Base-by-base conservation (phyloP, 1,140 invertebrate genomes). In the Calephelis nemesis region DNA sequence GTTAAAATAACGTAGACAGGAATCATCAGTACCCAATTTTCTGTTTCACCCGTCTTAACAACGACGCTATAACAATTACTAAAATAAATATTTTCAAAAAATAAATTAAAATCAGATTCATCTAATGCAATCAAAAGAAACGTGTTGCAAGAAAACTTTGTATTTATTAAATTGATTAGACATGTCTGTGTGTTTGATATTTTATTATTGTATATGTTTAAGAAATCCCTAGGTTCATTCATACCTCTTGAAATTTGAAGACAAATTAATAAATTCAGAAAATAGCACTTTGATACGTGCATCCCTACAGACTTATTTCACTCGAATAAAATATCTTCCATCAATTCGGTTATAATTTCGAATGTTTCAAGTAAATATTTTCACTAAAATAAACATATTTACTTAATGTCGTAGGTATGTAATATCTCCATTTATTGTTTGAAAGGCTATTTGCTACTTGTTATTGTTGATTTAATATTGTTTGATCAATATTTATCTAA, bases 1-100 rank as follows among this genome's bases (percentile, higher is more conserved):
- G 11, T 39, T n/a, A 15, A 65, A 68, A 70, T 69, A 47, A 76
- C 50, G 10, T 76, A 76, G 0, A 65, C 13, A 11, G 69, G 40
- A 10, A 72, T 47, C 19, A 47, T 42, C 15, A 65, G 10, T 5
- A 48, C 4, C 67, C 66, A 69, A 9, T 40, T 19, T 58, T 69
- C n/a, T 4, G 13, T 58, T 47, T 65, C 8, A 49, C 65, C 52
- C 7, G 72, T 71, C 19, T 70, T 60, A 7, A 62, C 40, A 13
- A 67, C 58, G 45, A 69, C 45, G n/a, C 19, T 42, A 48, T 71
- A 68, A 58, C 66, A 71, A 9, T 19, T 30, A 6, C 19, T 48
- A 45, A 77, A 8, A 12, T 40, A 42, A 60, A 60, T 42, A 60
- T 7, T n/a, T 42, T 60, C 39, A 1, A 60, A 40, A 13, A 60